phyloP scores from a whole-genome alignment of 2,888 invertebrate species.

The Nomada goodeniana region DNA sequence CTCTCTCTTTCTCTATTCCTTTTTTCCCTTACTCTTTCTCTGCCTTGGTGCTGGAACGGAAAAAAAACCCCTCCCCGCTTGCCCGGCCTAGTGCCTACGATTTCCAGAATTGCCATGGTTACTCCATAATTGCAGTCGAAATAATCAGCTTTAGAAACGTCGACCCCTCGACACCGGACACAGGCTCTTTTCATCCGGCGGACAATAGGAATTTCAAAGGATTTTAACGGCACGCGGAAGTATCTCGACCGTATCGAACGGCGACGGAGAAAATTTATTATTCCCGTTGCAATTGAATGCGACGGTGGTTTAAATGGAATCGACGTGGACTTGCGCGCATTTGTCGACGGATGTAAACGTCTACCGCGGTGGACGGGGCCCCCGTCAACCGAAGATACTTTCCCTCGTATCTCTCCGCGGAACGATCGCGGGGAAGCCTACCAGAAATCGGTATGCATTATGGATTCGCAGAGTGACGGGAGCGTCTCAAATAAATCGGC shows the following conservation, averaged over 20 bases:
- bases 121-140: constrained; percentile 55
- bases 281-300: neutral
- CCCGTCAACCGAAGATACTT: constrained; percentile 2
- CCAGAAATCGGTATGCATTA: constrained; percentile 66
- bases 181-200: neutral
- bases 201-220: neutral
- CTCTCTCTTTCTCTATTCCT: too few relatives aligned
- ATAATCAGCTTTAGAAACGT: constrained; percentile 53
- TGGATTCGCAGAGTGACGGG: constrained; percentile 67
- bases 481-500: constrained; percentile 68
- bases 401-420: constrained; percentile 22
- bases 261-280: constrained; percentile 5
- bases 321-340: neutral
- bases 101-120: constrained; percentile 49
- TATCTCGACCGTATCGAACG: neutral
- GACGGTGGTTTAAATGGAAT: neutral
- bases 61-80: constrained; percentile 30
- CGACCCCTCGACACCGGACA: constrained; percentile 10
- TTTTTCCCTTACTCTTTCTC: neutral
- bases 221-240: neutral
- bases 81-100: constrained; percentile 43
- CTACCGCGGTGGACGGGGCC: neutral
- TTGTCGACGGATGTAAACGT: constrained; percentile 1
- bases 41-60: constrained; percentile 12
- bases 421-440: constrained; percentile 34